Base-by-base conservation (phyloP, 2,797 vertebrate species). In the Rhinella marina region DNA sequence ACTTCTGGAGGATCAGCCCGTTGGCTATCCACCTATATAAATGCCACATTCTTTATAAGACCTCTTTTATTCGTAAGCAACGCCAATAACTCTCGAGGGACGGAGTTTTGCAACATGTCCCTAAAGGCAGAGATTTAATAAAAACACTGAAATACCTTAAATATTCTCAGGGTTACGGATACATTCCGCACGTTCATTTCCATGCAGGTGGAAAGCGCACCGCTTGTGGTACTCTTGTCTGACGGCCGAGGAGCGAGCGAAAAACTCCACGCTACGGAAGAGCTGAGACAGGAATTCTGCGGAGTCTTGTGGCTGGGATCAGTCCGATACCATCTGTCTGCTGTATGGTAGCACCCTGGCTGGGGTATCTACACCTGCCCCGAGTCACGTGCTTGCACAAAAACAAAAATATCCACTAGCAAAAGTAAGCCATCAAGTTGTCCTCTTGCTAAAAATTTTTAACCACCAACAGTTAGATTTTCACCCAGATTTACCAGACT, bases 131-230 rank as follows among this genome's bases (percentile, higher is more conserved):
- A 87, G 57, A 82, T 82, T 77, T 77, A 82, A 77, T 72, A 56
- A 70, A 82, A 77, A 76, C 56, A 82, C 56, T 62, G 0, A 81
- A 88, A 88, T 88, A 81, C 83, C 57, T 85, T n/a, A 85, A 27
- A 88, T 88, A 72, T 62, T 85, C 64, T 56, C 1, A 0, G 56
- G 3, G 76, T 21, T 64, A 41, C 52, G 19, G 66, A 80, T 19
- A 57, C 75, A 88, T 85, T 81, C 83, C 82, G 23, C 77, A 66
- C 23, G n/a, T 4, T 73, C 25, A 81, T 88, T 72, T 81, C 76
- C 82, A 62, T 85, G 76, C 41, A 73, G 68, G 66, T 81, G 80
- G 32, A 64, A 21, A 23, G 32, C 21, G 25, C 23, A 13, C 41
- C 19, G 73, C 29, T 72, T 21, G 70, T 41, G 3, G 17, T 21